Evolutionary conservation across 1,140 invertebrate species (phyloP).

Genomic region (Drepana arcuata): DNA sequence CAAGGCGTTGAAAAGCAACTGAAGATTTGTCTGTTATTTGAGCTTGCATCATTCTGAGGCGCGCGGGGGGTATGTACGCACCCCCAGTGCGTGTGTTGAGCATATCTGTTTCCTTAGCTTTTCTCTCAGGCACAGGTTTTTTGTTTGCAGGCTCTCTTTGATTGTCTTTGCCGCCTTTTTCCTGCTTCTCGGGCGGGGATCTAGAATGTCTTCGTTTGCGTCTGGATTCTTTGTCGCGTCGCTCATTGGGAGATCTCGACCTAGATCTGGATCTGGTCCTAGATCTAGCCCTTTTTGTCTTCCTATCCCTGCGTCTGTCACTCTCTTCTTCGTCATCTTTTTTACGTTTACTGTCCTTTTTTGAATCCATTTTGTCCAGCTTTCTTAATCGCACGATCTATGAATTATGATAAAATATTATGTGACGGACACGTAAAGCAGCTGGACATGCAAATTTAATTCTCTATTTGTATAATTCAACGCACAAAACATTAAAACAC

Average conservation of each 20-base stretch:
- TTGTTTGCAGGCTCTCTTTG: slow-evolving; percentile 24
- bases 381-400: no score
- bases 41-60: slow-evolving; percentile 93
- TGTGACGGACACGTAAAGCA: no score
- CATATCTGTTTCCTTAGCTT: slow-evolving; percentile 77
- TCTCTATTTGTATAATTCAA: no score
- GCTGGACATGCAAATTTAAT: no score
- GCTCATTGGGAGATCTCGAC: slow-evolving; percentile 29
- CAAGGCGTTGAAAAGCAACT: slow-evolving; percentile 93
- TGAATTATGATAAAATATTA: no score
- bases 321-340: slow-evolving; percentile 36
- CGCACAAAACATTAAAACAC: no score
- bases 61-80: slow-evolving; percentile 98
- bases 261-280: slow-evolving; percentile 36
- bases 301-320: slow-evolving; percentile 34
- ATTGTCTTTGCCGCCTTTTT: slow-evolving; percentile 31
- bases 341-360: slow-evolving; percentile 36
- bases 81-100: slow-evolving; percentile 92
- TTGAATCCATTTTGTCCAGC: slow-evolving; percentile 38
- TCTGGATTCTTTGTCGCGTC: slow-evolving; percentile 26
- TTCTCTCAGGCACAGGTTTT: slow-evolving; percentile 29
- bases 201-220: slow-evolving; percentile 46
- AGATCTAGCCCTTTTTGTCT: slow-evolving; percentile 34
- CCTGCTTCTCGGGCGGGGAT: slow-evolving; percentile 28
- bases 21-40: slow-evolving; percentile 95